Base-by-base conservation (phyloP, 2,888 invertebrate species). In the Calliopum simillimum region DNA sequence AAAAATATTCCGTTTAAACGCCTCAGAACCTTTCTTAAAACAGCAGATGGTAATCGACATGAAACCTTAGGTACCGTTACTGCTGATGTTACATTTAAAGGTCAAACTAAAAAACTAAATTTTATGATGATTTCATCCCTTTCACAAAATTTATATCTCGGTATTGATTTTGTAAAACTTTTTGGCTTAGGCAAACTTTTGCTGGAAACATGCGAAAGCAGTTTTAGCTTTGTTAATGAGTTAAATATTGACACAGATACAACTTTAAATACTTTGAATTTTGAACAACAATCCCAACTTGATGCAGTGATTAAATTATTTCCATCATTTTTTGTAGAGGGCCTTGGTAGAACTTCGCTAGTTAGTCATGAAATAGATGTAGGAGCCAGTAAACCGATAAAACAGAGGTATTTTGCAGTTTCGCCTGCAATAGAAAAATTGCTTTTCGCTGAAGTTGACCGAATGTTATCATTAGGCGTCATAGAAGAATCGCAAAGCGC, bases 341-440 rank as follows among this genome's bases (percentile, higher is more conserved):
- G 63, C 3, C 41, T 71, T 5, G 67, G 67, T 1, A 67, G 44
- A 21, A 71, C 71, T 1, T n/a, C 55, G 1, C 47, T 71, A 11
- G 4, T 67, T 0, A 43, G 47, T 11, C 71, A 71, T 23, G 25
- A 67, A 4, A 67, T 68, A 2, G 67, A 71, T n/a, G n/a, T 16
- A 47, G 11, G 3, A 47, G 47, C 21, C 25, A 67, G 46, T 56
- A 46, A 23, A 1, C 71, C 73, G 0, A 49, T 65, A 1, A 65
- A 65, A n/a, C 55, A 65, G 23, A 11, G 65, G 23, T 44, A 65
- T 14, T 65, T 44, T 55, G 16, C 65, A 6, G 44, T 65, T 21
- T 65, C 65, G 0, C 71, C 73, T 6, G 65, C 65, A 25, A 47
- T 66, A 5, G 56, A 66, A 65, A 55, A 55, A 13, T 12, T 65